A percentile compares a stretch with the other conserved stretches of the same genome.
Conservation (phyloP, 2,888 invertebrate species). For the Bursaphelenchus okinawaensis region DNA sequence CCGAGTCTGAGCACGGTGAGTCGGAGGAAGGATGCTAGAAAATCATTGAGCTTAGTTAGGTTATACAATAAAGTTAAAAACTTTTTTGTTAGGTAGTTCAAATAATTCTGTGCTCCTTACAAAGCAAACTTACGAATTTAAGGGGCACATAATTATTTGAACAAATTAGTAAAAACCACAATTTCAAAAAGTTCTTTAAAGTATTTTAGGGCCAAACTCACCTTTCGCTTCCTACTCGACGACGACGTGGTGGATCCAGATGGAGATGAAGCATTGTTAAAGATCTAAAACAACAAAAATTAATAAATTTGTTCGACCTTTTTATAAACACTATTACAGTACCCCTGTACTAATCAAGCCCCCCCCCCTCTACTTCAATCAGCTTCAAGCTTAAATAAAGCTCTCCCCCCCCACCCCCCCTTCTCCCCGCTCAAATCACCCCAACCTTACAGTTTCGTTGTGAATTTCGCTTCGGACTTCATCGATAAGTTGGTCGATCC, state of each 20-base stretch:
- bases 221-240: constrained; percentile 1
- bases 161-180: too few relatives aligned
- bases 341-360: background rate
- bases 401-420: too few relatives aligned
- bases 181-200: too few relatives aligned
- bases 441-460: constrained; percentile 20
- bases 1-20: background rate
- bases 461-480: constrained; percentile 45
- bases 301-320: constrained; percentile 2
- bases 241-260: background rate
- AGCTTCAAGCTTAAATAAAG: too few relatives aligned
- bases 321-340: constrained; percentile 17
- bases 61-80: background rate
- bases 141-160: too few relatives aligned
- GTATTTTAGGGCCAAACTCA: background rate
- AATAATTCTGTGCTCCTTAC: too few relatives aligned
- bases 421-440: too few relatives aligned
- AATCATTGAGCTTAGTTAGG: background rate
- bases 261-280: constrained; percentile 4
- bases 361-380: too few relatives aligned
- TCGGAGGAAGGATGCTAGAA: background rate
- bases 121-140: too few relatives aligned
- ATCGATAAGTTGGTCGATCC: constrained; percentile 43
- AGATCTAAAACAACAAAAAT: constrained; percentile 12
- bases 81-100: background rate